phyloP scores from a whole-genome alignment of 2,888 invertebrate species.

The Lydus trimaculatus region DNA sequence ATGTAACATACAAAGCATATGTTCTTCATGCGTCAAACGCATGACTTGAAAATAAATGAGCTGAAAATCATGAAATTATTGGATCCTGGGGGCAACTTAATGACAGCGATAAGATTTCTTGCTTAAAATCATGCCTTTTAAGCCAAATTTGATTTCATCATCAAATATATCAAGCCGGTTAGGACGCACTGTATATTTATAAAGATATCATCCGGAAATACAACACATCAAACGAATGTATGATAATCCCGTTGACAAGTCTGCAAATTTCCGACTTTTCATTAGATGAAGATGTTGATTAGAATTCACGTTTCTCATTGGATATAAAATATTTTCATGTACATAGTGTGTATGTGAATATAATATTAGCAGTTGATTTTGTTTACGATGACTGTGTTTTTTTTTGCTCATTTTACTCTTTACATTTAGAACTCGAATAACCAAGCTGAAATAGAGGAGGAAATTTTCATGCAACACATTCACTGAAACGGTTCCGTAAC shows the following conservation, averaged over 20 bases:
- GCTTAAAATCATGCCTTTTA: too few species aligned
- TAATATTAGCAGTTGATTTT: not conserved
- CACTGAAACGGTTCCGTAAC: not conserved
- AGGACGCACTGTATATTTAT: not conserved
- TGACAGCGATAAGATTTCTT: too few species aligned
- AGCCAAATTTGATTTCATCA: too few species aligned
- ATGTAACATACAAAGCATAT: too few species aligned
- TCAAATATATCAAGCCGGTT: too few species aligned
- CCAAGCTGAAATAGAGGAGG: not conserved
- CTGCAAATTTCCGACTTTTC: not conserved
- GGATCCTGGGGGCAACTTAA: too few species aligned
- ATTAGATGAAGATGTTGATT: not conserved
- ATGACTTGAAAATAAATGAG: too few species aligned
- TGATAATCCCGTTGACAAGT: not conserved
- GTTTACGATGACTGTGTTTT: too few species aligned
- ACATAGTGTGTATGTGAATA: not conserved
- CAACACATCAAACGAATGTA: not conserved
- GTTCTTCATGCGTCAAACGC: too few species aligned
- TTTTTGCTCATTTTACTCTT: not conserved
- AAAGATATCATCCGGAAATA: not conserved
- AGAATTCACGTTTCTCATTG: not conserved
- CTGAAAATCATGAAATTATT: too few species aligned
- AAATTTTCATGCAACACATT: not conserved
- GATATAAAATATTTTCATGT: not conserved
- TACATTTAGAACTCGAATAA: not conserved